These are phyloP conservation scores for Hydractinia symbiolongicarpus DNA, from an alignment of 30 jellyfish, hydroid and myxozoan genomes.

Conservation along the genomic window DNA sequence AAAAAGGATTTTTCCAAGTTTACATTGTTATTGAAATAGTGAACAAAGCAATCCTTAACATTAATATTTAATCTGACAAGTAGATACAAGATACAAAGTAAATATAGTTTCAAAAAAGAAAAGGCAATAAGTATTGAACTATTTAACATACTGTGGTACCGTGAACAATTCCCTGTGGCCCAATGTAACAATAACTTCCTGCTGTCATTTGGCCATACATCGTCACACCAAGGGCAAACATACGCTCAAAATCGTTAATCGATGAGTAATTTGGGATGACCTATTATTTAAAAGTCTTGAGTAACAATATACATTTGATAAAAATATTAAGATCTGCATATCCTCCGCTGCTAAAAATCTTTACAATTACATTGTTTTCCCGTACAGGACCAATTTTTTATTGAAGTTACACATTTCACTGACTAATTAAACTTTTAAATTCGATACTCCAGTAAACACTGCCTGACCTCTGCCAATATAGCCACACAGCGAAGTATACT, in stretches of 20 bases:
- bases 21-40: background rate
- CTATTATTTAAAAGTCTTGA: slow-evolving; percentile 21
- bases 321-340: background rate
- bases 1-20: no score
- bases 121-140: no score
- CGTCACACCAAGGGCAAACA: slow-evolving; percentile 96
- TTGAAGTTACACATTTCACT: no score
- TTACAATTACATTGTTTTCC: no score
- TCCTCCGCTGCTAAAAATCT: background rate
- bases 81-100: no score
- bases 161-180: slow-evolving; percentile 99
- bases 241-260: slow-evolving; percentile 60
- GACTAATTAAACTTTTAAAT: no score
- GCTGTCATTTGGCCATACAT: slow-evolving; percentile 99
- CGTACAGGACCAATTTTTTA: no score
- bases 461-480: no score
- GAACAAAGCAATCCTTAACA: background rate
- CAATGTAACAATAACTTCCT: slow-evolving; percentile 96
- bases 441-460: no score
- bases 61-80: no score
- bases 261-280: slow-evolving; percentile 93
- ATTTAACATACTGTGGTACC: slow-evolving; percentile 85
- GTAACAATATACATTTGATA: background rate
- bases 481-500: no score
- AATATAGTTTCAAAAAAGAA: no score